Percentiles rank a stretch among this genome's conserved stretches.
Evolutionary conservation across 2,888 invertebrate genomes (phyloP).

Genomic region (Hermaeophaga mercurialis): DNA sequence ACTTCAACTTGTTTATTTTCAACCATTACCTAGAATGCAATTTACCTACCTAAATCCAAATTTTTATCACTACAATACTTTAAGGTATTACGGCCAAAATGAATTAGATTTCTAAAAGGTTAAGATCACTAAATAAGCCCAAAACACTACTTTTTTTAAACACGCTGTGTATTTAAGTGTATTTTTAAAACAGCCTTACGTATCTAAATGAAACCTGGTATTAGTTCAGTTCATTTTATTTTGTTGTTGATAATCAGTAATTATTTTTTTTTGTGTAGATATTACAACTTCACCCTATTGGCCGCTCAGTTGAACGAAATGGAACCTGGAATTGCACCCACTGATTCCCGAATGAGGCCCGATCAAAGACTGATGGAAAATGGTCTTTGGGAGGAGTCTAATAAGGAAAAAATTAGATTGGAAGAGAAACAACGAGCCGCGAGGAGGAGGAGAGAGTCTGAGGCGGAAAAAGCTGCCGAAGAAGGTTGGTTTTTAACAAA

Average conservation of each 20-base stretch:
- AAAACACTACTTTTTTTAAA: no score
- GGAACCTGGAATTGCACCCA: constrained; percentile 90
- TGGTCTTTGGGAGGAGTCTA: constrained; percentile 90
- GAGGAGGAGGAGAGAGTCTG: constrained; percentile 78
- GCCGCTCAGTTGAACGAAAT: constrained; percentile 96
- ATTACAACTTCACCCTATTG: constrained; percentile 93
- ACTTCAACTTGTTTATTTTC: no score
- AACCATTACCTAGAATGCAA: no score
- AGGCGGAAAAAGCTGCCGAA: constrained; percentile 73
- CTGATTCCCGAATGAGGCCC: constrained; percentile 85
- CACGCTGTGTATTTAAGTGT: no score
- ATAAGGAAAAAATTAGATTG: constrained; percentile 79
- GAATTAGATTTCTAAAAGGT: no score
- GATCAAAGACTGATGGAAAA: constrained; percentile 98
- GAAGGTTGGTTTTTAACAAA: constrained; percentile 54
- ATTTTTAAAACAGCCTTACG: no score
- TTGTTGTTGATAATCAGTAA: not conserved
- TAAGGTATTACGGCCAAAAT: no score
- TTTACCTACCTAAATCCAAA: no score
- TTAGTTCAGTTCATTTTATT: no score
- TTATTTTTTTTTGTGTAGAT: constrained; percentile 49
- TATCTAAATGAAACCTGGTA: no score
- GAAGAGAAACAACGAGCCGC: constrained; percentile 94
- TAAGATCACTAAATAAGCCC: no score
- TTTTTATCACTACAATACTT: no score